phyloP scores from a whole-genome alignment of 2,888 invertebrate genomes.

The Cyaniris semiargus region DNA sequence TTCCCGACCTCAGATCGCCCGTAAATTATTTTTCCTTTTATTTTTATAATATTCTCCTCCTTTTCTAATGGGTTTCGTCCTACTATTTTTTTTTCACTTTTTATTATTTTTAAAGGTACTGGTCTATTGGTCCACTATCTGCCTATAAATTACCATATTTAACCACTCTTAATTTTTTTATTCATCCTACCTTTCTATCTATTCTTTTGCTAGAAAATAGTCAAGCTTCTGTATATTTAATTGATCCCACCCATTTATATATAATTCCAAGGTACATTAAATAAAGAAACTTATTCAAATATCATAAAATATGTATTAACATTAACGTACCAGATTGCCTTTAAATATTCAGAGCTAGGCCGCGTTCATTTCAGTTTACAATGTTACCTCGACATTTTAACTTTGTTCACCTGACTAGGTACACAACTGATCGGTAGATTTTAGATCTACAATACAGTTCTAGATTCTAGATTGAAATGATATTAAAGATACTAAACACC shows the following conservation, averaged over 20 bases:
- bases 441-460: not conserved
- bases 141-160: too few species aligned
- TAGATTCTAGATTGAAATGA: not conserved
- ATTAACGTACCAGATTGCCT: slow-evolving; percentile 11
- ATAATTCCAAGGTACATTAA: not conserved
- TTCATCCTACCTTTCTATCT: not conserved
- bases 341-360: slow-evolving; percentile 9
- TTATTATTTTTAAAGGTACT: too few species aligned
- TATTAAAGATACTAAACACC: not conserved
- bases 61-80: too few species aligned
- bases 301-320: slow-evolving; percentile 6
- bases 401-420: not conserved
- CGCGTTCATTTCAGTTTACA: slow-evolving; percentile 3
- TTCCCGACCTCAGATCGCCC: too few species aligned
- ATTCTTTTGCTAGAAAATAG: not conserved
- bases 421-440: not conserved
- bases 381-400: not conserved
- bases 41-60: too few species aligned
- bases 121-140: too few species aligned
- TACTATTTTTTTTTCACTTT: too few species aligned
- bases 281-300: not conserved
- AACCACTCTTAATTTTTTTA: too few species aligned
- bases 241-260: not conserved
- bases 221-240: not conserved
- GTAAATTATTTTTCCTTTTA: too few species aligned